phyloP scores from a whole-genome alignment of 2,113 vertebrate species.

The Macheiramphus alcinus region DNA sequence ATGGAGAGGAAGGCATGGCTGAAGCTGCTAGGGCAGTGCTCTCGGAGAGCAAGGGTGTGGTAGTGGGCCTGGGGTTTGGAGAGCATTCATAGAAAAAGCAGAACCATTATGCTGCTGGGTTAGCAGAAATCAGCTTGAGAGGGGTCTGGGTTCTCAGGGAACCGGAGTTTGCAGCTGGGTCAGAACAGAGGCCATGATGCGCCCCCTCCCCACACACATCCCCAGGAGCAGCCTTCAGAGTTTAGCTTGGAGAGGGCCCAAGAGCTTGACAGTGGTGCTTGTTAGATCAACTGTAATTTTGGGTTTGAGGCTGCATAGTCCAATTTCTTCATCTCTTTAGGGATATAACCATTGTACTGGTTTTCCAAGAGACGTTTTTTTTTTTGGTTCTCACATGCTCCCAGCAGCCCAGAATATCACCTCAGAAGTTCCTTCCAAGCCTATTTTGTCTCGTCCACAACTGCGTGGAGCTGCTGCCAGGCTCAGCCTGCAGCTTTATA shows the following conservation, averaged over 20 bases:
- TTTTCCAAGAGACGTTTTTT: not conserved
- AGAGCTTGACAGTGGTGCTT: not conserved
- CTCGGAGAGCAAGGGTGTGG: too few species aligned
- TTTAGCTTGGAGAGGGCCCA: not conserved
- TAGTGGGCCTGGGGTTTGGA: not conserved
- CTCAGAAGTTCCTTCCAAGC: not conserved
- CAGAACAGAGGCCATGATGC: not conserved
- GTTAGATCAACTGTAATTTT: not conserved
- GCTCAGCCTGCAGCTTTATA: not conserved
- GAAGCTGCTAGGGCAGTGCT: not conserved
- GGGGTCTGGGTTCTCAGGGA: not conserved
- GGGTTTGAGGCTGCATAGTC: not conserved
- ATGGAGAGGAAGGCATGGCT: not conserved
- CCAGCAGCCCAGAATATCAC: not conserved
- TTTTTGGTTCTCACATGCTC: not conserved
- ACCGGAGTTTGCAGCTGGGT: not conserved
- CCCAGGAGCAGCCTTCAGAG: not conserved
- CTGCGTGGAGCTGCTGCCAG: not conserved
- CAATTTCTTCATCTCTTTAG: not conserved
- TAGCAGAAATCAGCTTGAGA: not conserved
- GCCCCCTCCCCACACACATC: too few species aligned
- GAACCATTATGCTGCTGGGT: fast-evolving
- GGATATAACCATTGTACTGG: not conserved
- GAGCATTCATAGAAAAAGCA: not conserved
- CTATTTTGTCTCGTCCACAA: not conserved